Evolutionary conservation across 2,888 invertebrate species (phyloP), one percentile per base, ranked within the genome.

Genomic region (Xestia xanthographa): DNA sequence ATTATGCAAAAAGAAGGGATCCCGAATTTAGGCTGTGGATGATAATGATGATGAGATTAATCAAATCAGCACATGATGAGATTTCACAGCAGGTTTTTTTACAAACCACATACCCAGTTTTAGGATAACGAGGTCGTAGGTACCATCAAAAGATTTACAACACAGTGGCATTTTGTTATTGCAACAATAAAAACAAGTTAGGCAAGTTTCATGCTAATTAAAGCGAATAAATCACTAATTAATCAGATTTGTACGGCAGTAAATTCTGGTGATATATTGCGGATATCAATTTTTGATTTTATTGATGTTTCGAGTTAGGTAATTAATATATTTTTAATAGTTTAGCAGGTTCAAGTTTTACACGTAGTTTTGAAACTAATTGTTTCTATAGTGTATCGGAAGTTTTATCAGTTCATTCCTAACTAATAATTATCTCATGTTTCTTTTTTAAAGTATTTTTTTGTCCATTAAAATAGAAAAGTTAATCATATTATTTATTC

Each of bases 191-290:
- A 76, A 79, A 69, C 68, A 58, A 66, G 86, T 76, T 77, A 66
- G 8, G 45, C 65, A 68, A 79, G 58, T 73, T 67, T 65, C 34
- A 50, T 56, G 29, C 26, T 66, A 77, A 67, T 45, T 69, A 62
- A 67, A 62, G 45, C 12, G n/a, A 81, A 85, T 86, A 81, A 77
- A 85, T 86, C 77, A 81, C 20, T 83, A 73, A 80, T 81, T 86
- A 86, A 87, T 80, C 79, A 79, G 63, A 72, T 81, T 58, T 72
- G 66, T 83, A 79, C 68, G 34, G 66, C 56, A 63, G 29, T 80
- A 85, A 80, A 85, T 86, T 76, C 63, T 63, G 53, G 50, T 83
- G 82, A 87, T 86, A 83, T 86, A 86, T 77, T 71, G 38, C 56
- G 3, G 66, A 43, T 60, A 71, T 78, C 72, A 81, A 80, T 20